phyloP scores from a whole-genome alignment of 2,113 vertebrate species.

The Odocoileus hemionus region DNA sequence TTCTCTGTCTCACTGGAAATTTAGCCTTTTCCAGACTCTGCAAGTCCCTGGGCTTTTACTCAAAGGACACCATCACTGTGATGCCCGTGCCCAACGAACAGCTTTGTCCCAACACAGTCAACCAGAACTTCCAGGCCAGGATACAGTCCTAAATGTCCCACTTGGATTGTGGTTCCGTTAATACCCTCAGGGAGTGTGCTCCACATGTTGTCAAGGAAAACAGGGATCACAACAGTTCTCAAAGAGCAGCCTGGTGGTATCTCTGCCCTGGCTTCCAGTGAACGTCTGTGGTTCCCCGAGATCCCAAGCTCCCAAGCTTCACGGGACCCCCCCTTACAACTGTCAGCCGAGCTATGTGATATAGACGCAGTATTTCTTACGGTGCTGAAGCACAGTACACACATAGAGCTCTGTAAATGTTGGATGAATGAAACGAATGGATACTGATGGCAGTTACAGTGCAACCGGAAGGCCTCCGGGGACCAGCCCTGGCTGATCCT shows the following conservation, averaged over 20 bases:
- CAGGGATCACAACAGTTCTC: rapidly evolving
- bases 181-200: neutral
- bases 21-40: conserved; percentile 38
- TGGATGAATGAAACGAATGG: rapidly evolving
- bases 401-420: rapidly evolving
- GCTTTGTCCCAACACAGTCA: neutral
- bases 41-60: conserved; percentile 27
- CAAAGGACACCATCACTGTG: neutral
- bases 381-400: rapidly evolving
- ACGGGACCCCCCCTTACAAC: rapidly evolving
- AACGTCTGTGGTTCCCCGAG: rapidly evolving
- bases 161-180: rapidly evolving
- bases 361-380: rapidly evolving
- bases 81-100: neutral
- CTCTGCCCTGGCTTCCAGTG: rapidly evolving
- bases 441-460: rapidly evolving
- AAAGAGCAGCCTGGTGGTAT: rapidly evolving
- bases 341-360: rapidly evolving
- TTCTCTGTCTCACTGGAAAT: conserved; percentile 33
- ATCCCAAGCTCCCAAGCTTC: rapidly evolving
- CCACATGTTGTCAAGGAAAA: neutral
- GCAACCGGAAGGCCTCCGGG: rapidly evolving
- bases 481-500: too few relatives aligned
- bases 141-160: rapidly evolving
- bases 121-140: neutral